Evolutionary conservation across 2,888 invertebrate species (phyloP).

Genomic region (Sphaerophoria taeniata): DNA sequence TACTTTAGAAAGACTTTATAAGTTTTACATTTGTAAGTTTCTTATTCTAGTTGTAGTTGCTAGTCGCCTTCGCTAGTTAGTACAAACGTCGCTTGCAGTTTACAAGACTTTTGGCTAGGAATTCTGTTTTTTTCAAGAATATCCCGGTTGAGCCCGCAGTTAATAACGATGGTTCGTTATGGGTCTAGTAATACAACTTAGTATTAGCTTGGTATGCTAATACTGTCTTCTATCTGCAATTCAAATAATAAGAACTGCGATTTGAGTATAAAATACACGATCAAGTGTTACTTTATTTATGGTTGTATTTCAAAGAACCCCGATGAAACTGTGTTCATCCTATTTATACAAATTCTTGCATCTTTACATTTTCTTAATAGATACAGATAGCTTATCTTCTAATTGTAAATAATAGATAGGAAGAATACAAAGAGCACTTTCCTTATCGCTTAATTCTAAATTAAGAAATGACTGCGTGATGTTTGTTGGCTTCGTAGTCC

Average conservation of each 20-base stretch:
- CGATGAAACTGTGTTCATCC: conserved; percentile 5
- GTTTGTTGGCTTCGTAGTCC: neutral
- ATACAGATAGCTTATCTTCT: conserved; percentile 13
- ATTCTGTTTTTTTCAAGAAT: neutral
- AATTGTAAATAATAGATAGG: conserved; percentile 7
- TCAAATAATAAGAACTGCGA: neutral
- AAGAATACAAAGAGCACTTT: conserved; percentile 5
- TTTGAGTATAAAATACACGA: conserved; percentile 7
- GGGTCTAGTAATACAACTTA: neutral
- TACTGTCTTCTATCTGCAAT: no score
- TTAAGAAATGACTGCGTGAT: conserved; percentile 12
- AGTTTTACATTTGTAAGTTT: no score
- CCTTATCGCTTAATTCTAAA: conserved; percentile 6
- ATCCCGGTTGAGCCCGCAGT: neutral
- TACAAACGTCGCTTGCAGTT: neutral
- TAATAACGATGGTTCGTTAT: conserved; percentile 2
- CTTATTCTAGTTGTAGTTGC: no score
- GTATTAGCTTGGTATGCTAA: no score
- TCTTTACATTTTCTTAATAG: conserved; percentile 3
- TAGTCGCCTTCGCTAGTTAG: no score
- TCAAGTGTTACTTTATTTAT: conserved; percentile 8
- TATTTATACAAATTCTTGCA: conserved; percentile 2
- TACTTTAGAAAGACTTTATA: no score
- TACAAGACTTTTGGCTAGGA: neutral
- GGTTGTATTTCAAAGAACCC: conserved; percentile 7